These are phyloP conservation scores for Naso thynnoides DNA, from an alignment of 2,797 vertebrate species.

Conservation along the genomic window DNA sequence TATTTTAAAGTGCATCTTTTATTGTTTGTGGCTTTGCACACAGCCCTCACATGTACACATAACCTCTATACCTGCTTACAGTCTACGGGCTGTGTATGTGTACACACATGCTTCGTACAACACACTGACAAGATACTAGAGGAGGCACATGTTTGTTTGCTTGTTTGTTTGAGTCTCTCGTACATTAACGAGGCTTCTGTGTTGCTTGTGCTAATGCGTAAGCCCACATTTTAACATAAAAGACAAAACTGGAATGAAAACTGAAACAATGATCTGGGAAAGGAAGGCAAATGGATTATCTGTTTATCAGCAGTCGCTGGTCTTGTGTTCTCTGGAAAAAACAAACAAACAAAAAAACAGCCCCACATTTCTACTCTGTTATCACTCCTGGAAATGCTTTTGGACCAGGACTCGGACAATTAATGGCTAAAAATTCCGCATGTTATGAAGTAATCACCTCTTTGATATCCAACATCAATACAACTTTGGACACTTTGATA, in stretches of 20 bases:
- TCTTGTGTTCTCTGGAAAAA: slow-evolving; percentile 1
- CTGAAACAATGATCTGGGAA: slow-evolving; percentile 5
- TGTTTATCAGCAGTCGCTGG: slow-evolving; percentile 43
- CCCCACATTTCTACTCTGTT: slow-evolving; percentile 18
- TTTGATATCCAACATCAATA: slow-evolving; percentile 89
- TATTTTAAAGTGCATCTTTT: slow-evolving; percentile 63
- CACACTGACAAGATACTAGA: slow-evolving; percentile 34
- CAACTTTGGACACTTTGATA: slow-evolving; percentile 89
- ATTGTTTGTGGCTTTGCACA: slow-evolving; percentile 55
- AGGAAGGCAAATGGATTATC: slow-evolving; percentile 16
- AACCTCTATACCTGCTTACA: slow-evolving; percentile 65
- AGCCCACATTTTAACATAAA: slow-evolving; percentile 52
- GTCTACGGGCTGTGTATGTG: slow-evolving; percentile 3
- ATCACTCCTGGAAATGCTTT: slow-evolving; percentile 51
- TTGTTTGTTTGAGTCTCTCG: slow-evolving; percentile 50
- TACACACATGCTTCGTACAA: slow-evolving; percentile 11
- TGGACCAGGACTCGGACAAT: slow-evolving; percentile 76
- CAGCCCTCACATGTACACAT: slow-evolving; percentile 13
- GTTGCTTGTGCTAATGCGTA: slow-evolving; percentile 42
- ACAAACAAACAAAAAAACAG: background rate
- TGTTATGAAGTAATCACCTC: slow-evolving; percentile 85
- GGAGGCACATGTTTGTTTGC: slow-evolving; percentile 43
- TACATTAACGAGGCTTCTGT: slow-evolving; percentile 41
- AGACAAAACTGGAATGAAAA: slow-evolving; percentile 50
- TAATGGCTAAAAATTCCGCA: slow-evolving; percentile 75